Percentiles rank a stretch among this genome's conserved stretches.
Evolutionary conservation across 2,113 vertebrate species (phyloP).

Genomic region (Rallus limicola): DNA sequence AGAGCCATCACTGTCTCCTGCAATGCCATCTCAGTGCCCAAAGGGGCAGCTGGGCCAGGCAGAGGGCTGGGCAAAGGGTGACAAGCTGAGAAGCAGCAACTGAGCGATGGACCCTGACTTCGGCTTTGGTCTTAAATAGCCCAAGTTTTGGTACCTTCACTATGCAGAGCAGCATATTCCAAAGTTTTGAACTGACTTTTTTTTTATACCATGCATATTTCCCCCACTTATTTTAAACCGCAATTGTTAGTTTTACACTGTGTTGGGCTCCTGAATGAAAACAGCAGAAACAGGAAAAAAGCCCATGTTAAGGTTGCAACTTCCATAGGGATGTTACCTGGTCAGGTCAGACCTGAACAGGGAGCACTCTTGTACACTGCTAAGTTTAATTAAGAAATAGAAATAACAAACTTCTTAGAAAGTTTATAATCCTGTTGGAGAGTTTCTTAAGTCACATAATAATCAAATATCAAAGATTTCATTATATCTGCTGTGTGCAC

Average conservation of each 20-base stretch:
- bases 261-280: neutral
- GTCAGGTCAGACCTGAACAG: neutral
- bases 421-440: neutral
- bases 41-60: fast-evolving
- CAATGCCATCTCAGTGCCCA: fast-evolving
- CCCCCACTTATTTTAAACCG: neutral
- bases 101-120: fast-evolving
- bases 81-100: neutral
- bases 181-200: neutral
- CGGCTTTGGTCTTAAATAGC: neutral
- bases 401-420: neutral
- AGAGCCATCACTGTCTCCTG: fast-evolving
- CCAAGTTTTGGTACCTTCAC: neutral
- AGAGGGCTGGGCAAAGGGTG: neutral
- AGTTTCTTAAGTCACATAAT: neutral
- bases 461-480: neutral
- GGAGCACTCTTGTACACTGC: neutral
- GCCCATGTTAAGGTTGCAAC: neutral
- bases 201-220: neutral
- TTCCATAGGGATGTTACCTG: neutral
- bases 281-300: neutral
- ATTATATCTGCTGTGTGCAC: neutral
- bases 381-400: neutral
- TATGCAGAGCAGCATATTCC: neutral
- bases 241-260: neutral